These are phyloP conservation scores for Schizopygopsis malacanthus DNA, from an alignment of 2,797 vertebrate species.

Conservation along the genomic window DNA sequence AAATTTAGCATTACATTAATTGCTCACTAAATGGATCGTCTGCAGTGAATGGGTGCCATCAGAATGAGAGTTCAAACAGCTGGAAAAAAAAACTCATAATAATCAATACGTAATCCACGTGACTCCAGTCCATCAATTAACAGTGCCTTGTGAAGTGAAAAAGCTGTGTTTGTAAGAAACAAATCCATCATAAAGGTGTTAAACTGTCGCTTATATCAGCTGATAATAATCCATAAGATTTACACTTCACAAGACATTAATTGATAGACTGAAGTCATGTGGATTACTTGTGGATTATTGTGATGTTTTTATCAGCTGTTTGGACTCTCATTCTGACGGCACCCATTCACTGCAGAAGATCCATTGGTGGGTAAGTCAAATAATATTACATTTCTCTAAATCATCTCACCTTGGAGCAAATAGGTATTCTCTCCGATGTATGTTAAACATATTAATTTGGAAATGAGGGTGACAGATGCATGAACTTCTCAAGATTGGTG, in stretches of 20 bases:
- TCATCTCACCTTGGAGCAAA: neutral
- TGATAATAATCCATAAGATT: neutral
- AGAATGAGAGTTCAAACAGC: neutral
- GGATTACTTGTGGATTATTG: neutral
- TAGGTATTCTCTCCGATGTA: neutral
- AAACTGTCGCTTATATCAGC: neutral
- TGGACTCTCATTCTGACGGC: neutral
- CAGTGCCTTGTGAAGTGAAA: neutral
- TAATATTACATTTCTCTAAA: neutral
- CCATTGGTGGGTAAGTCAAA: neutral
- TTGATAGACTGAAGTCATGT: neutral
- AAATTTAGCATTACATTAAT: neutral
- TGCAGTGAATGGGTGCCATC: neutral
- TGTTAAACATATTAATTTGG: neutral
- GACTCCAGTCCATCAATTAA: neutral
- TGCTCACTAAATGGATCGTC: neutral
- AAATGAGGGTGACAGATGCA: neutral
- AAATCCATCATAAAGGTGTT: too few relatives aligned
- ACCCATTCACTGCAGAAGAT: neutral
- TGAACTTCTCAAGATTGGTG: neutral
- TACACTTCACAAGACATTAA: neutral
- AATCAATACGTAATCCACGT: neutral
- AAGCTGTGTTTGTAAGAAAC: too few relatives aligned
- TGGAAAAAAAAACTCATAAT: too few relatives aligned
- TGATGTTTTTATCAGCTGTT: neutral